Percentiles rank a stretch among this genome's conserved stretches.
Evolutionary conservation across 2,113 vertebrate genomes (phyloP).

Genomic region (Chlorodrepanis virens): DNA sequence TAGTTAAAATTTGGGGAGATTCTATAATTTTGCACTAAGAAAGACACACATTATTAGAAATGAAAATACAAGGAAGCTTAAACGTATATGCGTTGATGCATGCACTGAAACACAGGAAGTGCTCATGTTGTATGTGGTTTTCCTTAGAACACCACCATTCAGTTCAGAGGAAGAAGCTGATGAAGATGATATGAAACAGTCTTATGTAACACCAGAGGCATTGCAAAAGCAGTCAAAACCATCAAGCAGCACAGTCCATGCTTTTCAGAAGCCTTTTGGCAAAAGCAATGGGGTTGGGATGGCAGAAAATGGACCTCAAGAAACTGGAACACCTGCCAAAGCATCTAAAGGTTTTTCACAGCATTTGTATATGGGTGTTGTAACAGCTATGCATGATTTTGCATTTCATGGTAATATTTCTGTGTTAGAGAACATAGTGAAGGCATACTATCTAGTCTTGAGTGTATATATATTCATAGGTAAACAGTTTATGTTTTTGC

Average conservation of each 20-base stretch:
- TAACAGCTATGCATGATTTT: not conserved
- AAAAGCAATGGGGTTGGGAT: slow-evolving; percentile 69
- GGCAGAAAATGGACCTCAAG: slow-evolving; percentile 74
- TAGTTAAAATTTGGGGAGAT: not conserved
- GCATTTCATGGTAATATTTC: not conserved
- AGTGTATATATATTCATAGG: not conserved
- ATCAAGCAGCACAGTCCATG: not conserved
- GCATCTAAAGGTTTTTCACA: slow-evolving; percentile 62
- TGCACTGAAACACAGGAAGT: not conserved
- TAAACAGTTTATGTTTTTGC: not conserved
- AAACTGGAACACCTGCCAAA: slow-evolving; percentile 68
- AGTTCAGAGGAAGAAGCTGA: slow-evolving; percentile 84
- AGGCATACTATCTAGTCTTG: not conserved
- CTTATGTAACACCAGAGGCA: slow-evolving; percentile 7
- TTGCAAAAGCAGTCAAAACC: not conserved
- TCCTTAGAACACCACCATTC: slow-evolving; percentile 82
- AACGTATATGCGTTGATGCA: rapidly evolving
- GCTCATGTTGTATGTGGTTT: not conserved
- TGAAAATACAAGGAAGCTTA: not conserved
- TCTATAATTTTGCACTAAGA: not conserved
- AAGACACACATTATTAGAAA: not conserved
- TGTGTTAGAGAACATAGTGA: not conserved
- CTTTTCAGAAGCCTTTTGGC: slow-evolving; percentile 23
- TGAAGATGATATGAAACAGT: slow-evolving; percentile 62
- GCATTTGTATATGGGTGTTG: not conserved